phyloP scores from a whole-genome alignment of 2,888 invertebrate species.

The Ophion obscuratus region DNA sequence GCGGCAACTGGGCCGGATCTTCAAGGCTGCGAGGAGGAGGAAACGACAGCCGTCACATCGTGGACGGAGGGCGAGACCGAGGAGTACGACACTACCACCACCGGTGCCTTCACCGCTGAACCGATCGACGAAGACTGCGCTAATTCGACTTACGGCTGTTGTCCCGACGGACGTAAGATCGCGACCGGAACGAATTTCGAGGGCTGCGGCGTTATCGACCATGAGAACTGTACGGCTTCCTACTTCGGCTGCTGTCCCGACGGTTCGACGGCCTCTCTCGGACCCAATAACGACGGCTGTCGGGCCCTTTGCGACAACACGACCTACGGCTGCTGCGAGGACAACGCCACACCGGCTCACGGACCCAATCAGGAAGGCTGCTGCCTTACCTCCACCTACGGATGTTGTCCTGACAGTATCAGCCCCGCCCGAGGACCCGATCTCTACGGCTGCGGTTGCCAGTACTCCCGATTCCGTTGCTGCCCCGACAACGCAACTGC shows the following conservation, averaged over 20 bases:
- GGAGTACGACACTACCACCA: conserved; percentile 70
- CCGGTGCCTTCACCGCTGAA: conserved; percentile 75
- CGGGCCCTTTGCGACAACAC: conserved; percentile 88
- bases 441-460: conserved; percentile 90
- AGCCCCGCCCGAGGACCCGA: conserved; percentile 92
- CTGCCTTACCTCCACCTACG: conserved; percentile 89
- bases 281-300: conserved; percentile 91
- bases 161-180: conserved; percentile 88
- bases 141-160: conserved; percentile 89
- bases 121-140: conserved; percentile 84
- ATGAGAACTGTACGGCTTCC: conserved; percentile 86
- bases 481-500: conserved; percentile 93
- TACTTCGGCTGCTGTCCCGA: conserved; percentile 92
- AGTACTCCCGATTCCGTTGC: conserved; percentile 91
- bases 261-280: conserved; percentile 88
- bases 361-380: conserved; percentile 94
- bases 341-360: conserved; percentile 93
- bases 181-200: conserved; percentile 88
- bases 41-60: conserved; percentile 51
- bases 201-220: conserved; percentile 86
- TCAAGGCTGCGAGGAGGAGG: conserved; percentile 81
- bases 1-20: conserved; percentile 88
- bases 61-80: conserved; percentile 57
- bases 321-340: conserved; percentile 94
- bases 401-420: conserved; percentile 97